phyloP scores from a whole-genome alignment of 1,140 invertebrate species.

The Euwallacea similis region DNA sequence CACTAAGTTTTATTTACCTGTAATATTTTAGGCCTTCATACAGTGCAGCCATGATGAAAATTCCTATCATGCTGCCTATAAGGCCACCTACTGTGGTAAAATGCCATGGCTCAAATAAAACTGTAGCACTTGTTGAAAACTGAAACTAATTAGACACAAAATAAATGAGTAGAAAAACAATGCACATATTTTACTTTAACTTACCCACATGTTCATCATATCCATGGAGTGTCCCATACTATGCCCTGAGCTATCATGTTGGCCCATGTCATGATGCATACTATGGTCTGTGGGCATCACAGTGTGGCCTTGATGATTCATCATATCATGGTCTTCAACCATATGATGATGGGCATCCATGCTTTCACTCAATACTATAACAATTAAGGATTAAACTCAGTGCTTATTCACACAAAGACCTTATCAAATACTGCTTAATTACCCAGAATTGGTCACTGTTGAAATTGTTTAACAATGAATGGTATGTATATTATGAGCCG shows the following conservation, averaged over 20 bases:
- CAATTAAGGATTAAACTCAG: no score
- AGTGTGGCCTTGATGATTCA: slow-evolving; percentile 42
- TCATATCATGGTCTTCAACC: slow-evolving; percentile 43
- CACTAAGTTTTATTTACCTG: slow-evolving; percentile 53
- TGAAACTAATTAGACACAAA: slow-evolving; percentile 72
- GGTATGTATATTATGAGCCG: no score
- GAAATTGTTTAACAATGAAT: no score
- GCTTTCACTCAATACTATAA: no score
- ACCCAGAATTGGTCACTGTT: no score
- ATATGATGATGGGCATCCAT: slow-evolving; percentile 19
- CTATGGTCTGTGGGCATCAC: slow-evolving; percentile 37
- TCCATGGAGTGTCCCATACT: slow-evolving; percentile 44
- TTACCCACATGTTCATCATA: slow-evolving; percentile 51
- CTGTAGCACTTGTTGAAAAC: slow-evolving; percentile 70
- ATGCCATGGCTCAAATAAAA: slow-evolving; percentile 80
- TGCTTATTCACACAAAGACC: no score
- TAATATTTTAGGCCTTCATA: slow-evolving; percentile 94
- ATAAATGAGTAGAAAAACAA: slow-evolving; percentile 1
- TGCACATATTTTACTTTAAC: slow-evolving; percentile 14
- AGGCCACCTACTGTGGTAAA: slow-evolving; percentile 72
- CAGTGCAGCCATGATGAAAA: slow-evolving; percentile 81
- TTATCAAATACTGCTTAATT: no score
- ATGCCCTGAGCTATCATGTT: slow-evolving; percentile 19
- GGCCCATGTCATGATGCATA: slow-evolving; percentile 28
- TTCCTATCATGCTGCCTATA: slow-evolving; percentile 80